Evolutionary conservation across 2,797 vertebrate species (phyloP).

Genomic region (Karalla daura): DNA sequence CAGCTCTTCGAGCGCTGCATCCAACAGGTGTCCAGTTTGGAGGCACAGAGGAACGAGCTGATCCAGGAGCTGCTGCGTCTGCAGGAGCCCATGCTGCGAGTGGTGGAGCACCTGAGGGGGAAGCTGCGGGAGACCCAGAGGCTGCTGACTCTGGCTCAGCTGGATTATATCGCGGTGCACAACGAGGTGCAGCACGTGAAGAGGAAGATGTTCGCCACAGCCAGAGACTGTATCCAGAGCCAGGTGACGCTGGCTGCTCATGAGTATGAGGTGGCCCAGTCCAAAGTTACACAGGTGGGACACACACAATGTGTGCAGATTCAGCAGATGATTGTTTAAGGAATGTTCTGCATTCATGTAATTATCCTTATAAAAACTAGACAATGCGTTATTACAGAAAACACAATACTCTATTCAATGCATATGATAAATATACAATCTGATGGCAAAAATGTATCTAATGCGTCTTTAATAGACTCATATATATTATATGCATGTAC

Average conservation of each 20-base stretch:
- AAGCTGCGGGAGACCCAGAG: constrained; percentile 81
- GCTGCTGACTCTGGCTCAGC: constrained; percentile 83
- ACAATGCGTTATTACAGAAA: too few species aligned
- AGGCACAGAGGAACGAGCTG: constrained; percentile 85
- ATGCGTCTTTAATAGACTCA: too few species aligned
- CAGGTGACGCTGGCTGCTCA: constrained; percentile 87
- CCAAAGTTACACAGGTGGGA: constrained; percentile 72
- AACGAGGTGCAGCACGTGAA: constrained; percentile 89
- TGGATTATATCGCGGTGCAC: constrained; percentile 83
- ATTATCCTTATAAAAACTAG: too few species aligned
- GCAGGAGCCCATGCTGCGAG: constrained; percentile 86
- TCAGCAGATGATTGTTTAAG: not conserved
- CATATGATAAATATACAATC: too few species aligned
- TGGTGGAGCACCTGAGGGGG: constrained; percentile 83
- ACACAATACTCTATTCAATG: too few species aligned
- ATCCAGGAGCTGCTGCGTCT: constrained; percentile 85
- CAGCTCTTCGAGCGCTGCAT: constrained; percentile 87
- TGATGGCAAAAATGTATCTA: too few species aligned
- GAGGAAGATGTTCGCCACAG: constrained; percentile 87
- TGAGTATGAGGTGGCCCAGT: constrained; percentile 88
- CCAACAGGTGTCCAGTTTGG: constrained; percentile 84
- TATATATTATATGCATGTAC: too few species aligned
- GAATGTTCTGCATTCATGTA: not conserved
- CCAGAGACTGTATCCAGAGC: constrained; percentile 89
- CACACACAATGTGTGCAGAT: not conserved